phyloP scores from a whole-genome alignment of 1,140 invertebrate species.

The Hypothenemus hampei region DNA sequence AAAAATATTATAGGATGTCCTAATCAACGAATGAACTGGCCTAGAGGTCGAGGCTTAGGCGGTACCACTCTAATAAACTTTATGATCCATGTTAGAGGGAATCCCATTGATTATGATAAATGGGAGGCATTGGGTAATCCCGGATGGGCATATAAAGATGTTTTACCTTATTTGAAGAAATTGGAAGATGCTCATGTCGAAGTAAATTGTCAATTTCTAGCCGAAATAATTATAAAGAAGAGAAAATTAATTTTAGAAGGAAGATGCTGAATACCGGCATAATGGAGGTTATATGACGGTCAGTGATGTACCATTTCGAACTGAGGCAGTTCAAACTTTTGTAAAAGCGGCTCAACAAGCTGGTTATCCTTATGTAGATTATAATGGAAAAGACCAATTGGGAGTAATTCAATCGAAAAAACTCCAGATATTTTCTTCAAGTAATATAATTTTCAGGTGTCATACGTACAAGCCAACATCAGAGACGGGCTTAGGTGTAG shows the following conservation, averaged over 20 bases:
- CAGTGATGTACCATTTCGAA: constrained; percentile 51
- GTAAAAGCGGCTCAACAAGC: constrained; percentile 70
- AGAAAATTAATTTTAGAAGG: constrained; percentile 7
- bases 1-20: constrained; percentile 47
- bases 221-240: not conserved
- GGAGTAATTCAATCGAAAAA: constrained; percentile 60
- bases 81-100: constrained; percentile 86
- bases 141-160: constrained; percentile 77
- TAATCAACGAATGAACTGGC: constrained; percentile 54
- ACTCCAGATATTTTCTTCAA: no score
- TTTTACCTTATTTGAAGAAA: constrained; percentile 78
- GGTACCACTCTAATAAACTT: constrained; percentile 79
- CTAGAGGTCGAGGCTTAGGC: constrained; percentile 61
- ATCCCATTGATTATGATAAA: constrained; percentile 56
- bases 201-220: not conserved
- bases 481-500: constrained; percentile 80
- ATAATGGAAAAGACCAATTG: constrained; percentile 84
- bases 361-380: constrained; percentile 66
- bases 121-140: constrained; percentile 69
- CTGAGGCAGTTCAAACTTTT: constrained; percentile 58
- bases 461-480: constrained; percentile 78
- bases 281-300: constrained; percentile 36
- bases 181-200: constrained; percentile 57
- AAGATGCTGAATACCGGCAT: constrained; percentile 51
- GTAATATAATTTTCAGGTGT: constrained; percentile 47